Conservation (phyloP, 2,888 invertebrate species). For the Thecocarcelia acutangulata region DNA sequence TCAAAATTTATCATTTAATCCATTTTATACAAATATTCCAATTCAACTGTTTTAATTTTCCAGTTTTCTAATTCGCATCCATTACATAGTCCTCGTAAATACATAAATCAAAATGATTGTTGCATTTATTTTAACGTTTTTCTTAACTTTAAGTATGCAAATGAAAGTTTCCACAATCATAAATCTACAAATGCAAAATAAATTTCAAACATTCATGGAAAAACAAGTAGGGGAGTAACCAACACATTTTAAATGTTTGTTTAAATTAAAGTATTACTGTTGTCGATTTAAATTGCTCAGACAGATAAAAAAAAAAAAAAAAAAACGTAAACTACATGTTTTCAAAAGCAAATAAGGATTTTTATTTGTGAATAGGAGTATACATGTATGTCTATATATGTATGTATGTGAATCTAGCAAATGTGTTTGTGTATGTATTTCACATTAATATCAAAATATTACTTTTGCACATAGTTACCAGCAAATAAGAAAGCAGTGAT, state of each 20-base stretch:
- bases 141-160: neutral
- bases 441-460: too few species aligned
- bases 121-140: neutral
- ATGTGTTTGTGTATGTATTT: too few species aligned
- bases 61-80: too few species aligned
- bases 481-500: too few species aligned
- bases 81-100: too few species aligned
- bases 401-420: too few species aligned
- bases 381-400: neutral
- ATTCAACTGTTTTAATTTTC: too few species aligned
- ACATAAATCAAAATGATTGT: neutral
- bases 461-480: too few species aligned
- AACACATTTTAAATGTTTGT: neutral
- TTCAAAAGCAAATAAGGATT: neutral
- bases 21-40: too few species aligned
- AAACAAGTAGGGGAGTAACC: conserved; percentile 1
- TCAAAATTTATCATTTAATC: too few species aligned
- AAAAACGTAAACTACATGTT: conserved; percentile 6
- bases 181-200: conserved; percentile 12
- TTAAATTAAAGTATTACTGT: conserved; percentile 17
- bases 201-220: conserved; percentile 25
- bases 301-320: conserved; percentile 2
- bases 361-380: neutral
- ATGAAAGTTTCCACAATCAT: neutral
- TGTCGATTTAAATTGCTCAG: conserved; percentile 47